phyloP scores from a whole-genome alignment of 2,888 invertebrate species.

The Megamerina dolium region DNA sequence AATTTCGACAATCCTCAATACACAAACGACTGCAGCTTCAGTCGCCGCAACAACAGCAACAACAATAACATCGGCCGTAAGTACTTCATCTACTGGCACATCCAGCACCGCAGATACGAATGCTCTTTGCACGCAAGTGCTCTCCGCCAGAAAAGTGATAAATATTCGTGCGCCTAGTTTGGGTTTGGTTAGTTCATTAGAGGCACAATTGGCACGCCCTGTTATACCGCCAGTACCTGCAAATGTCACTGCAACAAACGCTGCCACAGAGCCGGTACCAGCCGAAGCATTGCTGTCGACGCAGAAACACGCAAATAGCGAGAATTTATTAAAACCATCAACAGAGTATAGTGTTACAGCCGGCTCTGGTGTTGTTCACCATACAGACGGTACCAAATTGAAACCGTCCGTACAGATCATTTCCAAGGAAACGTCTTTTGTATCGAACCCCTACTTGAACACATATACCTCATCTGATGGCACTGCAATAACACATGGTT shows the following conservation, averaged over 20 bases:
- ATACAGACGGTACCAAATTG: conserved; percentile 1
- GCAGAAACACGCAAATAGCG: too few species aligned
- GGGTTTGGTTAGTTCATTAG: conserved; percentile 66
- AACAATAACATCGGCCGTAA: conserved; percentile 19
- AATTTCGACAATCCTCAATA: conserved; percentile 8
- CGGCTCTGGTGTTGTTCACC: not conserved
- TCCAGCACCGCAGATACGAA: conserved; percentile 28
- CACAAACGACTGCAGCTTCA: conserved; percentile 18
- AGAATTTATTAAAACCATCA: too few species aligned
- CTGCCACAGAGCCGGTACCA: not conserved
- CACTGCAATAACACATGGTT: not conserved
- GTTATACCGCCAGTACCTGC: conserved; percentile 58
- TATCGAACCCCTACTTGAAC: conserved; percentile 49
- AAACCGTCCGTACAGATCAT: conserved; percentile 43
- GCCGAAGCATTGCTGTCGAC: too few species aligned
- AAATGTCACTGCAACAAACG: conserved; percentile 24
- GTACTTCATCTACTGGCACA: conserved; percentile 32
- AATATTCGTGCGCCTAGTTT: conserved; percentile 58
- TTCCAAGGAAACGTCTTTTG: conserved; percentile 55
- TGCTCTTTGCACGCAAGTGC: conserved; percentile 32
- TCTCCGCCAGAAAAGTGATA: conserved; percentile 42
- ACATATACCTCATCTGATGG: conserved; percentile 1
- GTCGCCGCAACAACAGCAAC: conserved; percentile 46
- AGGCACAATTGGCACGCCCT: conserved; percentile 70
- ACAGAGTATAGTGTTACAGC: not conserved